Evolutionary conservation across 2,888 invertebrate genomes (phyloP), one percentile per base, ranked within the genome.

Genomic region (Cheiracanthium punctorium): DNA sequence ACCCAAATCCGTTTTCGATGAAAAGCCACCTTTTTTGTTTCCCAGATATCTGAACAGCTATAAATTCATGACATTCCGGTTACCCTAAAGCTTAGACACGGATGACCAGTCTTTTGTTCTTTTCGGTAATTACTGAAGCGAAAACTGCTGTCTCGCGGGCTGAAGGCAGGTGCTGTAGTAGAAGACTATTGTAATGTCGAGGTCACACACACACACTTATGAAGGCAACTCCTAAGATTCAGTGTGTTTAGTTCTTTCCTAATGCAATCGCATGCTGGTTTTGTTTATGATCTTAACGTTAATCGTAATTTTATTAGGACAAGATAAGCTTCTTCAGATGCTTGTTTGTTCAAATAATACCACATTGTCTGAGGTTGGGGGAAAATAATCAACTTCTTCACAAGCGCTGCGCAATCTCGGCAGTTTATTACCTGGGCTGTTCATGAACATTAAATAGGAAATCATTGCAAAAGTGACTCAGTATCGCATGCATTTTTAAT

Each of bases 81-180:
- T 69, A 37, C 37, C 71, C 72, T 64, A 28, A n/a, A 70, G 29
- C 69, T 81, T 75, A 33, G 69, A 75, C 58, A 81, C 65, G 81
- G 81, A 81, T 81, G 81, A 69, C 17, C 70, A 48, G 37, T 29
- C 37, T 33, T 69, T 69, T 69, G 75, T 70, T 74, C 69, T 69
- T n/a, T 30, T 48, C 5, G 33, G 12, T n/a, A 33, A 69, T 75
- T 58, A 52, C 41, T 69, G 32, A 70, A 33, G 24, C 52, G 74
- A 43, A 32, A 52, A 58, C 41, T 71, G 41, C 12, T 69, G 32
- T 33, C 33, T 72, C 24, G 30, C 67, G 12, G 14, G n/a, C 33
- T 33, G 33, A 69, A 69, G 69, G 33, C 37, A 33, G 17, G 20
- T n/a, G n/a, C n/a, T 69, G 69, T 37, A 29, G 69, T 69, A 10